Evolutionary conservation across 2,113 vertebrate genomes (phyloP), one percentile per base, ranked within the genome.

Genomic region (Falco punctatus): DNA sequence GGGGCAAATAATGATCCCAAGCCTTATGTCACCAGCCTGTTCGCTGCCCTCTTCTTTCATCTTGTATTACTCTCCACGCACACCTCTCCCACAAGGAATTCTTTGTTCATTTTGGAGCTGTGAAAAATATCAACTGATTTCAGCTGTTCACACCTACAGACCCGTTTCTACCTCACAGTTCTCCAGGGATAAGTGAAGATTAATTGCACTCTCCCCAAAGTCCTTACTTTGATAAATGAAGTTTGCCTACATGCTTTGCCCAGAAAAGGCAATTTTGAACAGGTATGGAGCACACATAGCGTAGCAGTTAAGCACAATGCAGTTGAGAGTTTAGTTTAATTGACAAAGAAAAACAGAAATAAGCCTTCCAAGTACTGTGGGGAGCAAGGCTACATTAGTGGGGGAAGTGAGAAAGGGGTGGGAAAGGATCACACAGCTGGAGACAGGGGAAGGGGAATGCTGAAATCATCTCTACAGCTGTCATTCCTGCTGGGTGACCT

Each of bases 121-220:
- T 54, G 73, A 64, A 93, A 93, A 92, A 90, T 78, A 71, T 9
- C 28, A 2, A 73, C 61, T 75, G 62, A 75, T 91, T 95, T 75
- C 84, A 94, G 83, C 86, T 95, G 71, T 59, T 96, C 92, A 51
- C 89, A 87, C 91, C 84, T 96, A 42, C 61, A 77, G 35, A 35
- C 44, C 21, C 8, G 1, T 81, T 96, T 92, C 73, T 73, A 92
- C 40, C 70, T 91, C 42, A 5, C 59, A 69, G 77, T 30, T 70
- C 96, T 94, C 92, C 57, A 84, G 91, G 65, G 95, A 92, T 32
- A 44, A 90, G 64, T 24, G 18, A 80, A 92, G 89, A 94, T 94
- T 92, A 96, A 95, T 92, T 91, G 86, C 30, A 13, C 51, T 91
- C 62, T 93, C 89, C 83, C 52, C 42, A 6, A 79, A 62, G 75